Conservation (phyloP, 2,113 vertebrate genomes). For the Odontesthes bonariensis region DNA sequence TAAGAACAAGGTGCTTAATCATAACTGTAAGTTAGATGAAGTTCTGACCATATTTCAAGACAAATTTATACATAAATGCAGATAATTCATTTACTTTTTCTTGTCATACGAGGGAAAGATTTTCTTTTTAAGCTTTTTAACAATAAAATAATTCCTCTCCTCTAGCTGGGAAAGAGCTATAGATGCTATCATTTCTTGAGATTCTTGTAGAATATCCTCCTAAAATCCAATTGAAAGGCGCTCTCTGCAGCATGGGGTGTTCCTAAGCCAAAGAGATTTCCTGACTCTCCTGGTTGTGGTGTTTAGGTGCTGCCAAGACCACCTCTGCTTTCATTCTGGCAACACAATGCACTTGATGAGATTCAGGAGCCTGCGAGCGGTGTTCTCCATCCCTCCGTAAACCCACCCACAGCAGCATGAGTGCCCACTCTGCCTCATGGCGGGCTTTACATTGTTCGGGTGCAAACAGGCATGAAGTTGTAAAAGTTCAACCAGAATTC, state of each 20-base stretch:
- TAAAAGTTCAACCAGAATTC: conserved; percentile 62
- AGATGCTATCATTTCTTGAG: conserved; percentile 20
- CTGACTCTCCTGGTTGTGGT: conserved; percentile 43
- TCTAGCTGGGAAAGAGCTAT: no score
- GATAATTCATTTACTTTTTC: no score
- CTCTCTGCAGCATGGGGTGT: conserved; percentile 47
- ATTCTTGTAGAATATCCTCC: conserved; percentile 44
- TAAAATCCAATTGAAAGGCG: conserved; percentile 57
- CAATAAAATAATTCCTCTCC: no score
- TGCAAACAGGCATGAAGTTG: conserved; percentile 58
- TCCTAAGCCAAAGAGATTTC: conserved; percentile 58
- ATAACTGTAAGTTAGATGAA: no score
- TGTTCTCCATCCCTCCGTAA: conserved; percentile 30
- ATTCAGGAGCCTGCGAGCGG: conserved; percentile 61
- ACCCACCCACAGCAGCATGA: conserved; percentile 47
- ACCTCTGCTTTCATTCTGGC: conserved; percentile 69
- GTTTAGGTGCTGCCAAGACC: conserved; percentile 57
- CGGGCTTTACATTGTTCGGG: conserved; percentile 53
- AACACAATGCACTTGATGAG: conserved; percentile 63
- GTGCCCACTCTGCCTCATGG: conserved; percentile 52
- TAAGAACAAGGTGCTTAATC: no score
- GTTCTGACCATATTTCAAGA: no score
- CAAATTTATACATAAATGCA: no score
- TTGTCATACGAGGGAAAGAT: no score
- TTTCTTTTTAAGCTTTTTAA: no score